phyloP scores from a whole-genome alignment of 2,888 invertebrate genomes.

The Myopa tessellatipennis region DNA sequence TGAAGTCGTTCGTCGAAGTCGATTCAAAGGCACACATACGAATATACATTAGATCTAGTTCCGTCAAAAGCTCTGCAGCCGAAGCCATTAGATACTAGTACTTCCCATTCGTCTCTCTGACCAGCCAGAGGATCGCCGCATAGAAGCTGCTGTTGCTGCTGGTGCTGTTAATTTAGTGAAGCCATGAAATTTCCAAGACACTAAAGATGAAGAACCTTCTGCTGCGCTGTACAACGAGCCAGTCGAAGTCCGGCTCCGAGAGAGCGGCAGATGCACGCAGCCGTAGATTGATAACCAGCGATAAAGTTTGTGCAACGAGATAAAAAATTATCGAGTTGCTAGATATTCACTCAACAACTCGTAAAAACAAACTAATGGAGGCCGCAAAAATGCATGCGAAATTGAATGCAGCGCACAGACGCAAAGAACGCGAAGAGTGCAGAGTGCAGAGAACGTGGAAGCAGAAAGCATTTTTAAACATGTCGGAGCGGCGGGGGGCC shows the following conservation, averaged over 20 bases:
- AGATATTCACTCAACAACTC: constrained; percentile 21
- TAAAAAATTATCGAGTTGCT: constrained; percentile 25
- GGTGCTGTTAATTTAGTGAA: constrained; percentile 21
- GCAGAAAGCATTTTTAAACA: background rate
- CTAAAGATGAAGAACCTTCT: background rate
- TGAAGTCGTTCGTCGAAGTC: background rate
- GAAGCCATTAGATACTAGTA: constrained; percentile 7
- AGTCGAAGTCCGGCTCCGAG: background rate
- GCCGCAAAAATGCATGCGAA: background rate
- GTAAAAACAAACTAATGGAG: constrained; percentile 17
- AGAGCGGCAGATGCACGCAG: background rate
- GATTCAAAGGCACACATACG: background rate
- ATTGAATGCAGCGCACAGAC: background rate
- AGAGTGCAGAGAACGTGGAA: background rate
- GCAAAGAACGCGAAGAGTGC: background rate
- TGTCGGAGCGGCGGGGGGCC: background rate
- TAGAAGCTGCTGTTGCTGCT: background rate
- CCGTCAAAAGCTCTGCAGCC: background rate
- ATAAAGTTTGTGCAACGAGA: constrained; percentile 29
- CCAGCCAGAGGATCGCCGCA: background rate
- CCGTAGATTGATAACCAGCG: constrained; percentile 29
- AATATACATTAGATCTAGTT: constrained; percentile 27
- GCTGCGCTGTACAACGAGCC: background rate
- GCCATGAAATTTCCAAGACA: constrained; percentile 30
- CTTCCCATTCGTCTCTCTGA: background rate